Evolutionary conservation across 2,888 invertebrate genomes (phyloP).

Genomic region (Drosophila crucigera): DNA sequence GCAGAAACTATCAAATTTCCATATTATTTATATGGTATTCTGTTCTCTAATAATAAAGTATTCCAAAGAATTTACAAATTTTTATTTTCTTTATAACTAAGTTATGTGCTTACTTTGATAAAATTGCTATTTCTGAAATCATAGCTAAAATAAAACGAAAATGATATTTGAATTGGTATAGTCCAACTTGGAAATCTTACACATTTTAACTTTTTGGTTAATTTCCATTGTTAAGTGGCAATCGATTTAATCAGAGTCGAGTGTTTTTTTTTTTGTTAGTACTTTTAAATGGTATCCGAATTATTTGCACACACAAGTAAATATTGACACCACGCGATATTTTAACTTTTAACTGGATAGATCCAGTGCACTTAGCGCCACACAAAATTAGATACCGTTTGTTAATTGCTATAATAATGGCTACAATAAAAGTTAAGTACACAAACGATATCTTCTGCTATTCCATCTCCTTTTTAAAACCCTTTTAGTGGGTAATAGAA

Average conservation of each 20-base stretch:
- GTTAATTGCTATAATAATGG: constrained; percentile 50
- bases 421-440: constrained; percentile 28
- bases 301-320: constrained; percentile 42
- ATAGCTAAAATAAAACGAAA: not conserved
- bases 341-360: constrained; percentile 71
- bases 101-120: not conserved
- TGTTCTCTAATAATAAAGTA: not conserved
- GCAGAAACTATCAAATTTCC: no score
- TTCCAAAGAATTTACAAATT: not conserved
- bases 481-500: not conserved
- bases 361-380: constrained; percentile 77
- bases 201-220: constrained; percentile 9
- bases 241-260: constrained; percentile 19
- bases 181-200: not conserved
- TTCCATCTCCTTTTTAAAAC: not conserved
- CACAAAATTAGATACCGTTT: constrained; percentile 41
- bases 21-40: not conserved
- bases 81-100: not conserved
- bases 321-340: constrained; percentile 42
- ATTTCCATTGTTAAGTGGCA: constrained; percentile 59
- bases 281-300: constrained; percentile 28
- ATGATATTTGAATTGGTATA: constrained; percentile 4
- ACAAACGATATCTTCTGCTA: not conserved
- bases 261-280: not conserved
- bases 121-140: not conserved